Conservation (phyloP, 1,140 invertebrate species). For the Drosophila willistoni region DNA sequence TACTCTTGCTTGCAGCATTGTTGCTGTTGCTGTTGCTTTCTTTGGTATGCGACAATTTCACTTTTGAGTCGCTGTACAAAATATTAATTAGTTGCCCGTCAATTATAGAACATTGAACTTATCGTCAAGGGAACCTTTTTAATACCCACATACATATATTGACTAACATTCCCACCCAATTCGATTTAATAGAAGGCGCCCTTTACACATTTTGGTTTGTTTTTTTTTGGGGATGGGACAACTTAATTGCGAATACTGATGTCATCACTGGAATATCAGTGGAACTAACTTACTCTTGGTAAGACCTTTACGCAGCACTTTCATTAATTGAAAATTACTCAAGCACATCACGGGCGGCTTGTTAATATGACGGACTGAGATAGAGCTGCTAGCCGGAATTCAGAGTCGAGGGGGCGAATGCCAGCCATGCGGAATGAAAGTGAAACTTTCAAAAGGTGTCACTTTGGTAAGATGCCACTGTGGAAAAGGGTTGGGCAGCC, state of each 20-base stretch:
- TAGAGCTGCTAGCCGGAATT: conserved; percentile 63
- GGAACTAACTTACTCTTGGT: not conserved
- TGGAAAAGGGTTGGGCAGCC: conserved; percentile 41
- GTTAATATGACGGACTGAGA: conserved; percentile 32
- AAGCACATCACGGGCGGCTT: conserved; percentile 53
- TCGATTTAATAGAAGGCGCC: conserved; percentile 35
- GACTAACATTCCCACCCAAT: conserved; percentile 39
- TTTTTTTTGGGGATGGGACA: too few species aligned
- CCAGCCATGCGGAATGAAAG: conserved; percentile 67
- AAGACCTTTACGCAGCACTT: conserved; percentile 45
- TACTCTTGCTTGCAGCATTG: conserved; percentile 17
- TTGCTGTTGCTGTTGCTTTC: conserved; percentile 32
- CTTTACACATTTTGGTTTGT: conserved; percentile 13
- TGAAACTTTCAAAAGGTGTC: conserved; percentile 79
- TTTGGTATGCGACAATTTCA: conserved; percentile 80
- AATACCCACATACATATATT: not conserved
- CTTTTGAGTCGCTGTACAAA: conserved; percentile 66
- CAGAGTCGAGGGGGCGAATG: conserved; percentile 22
- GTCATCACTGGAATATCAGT: conserved; percentile 37
- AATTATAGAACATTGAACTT: conserved; percentile 64
- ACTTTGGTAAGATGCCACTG: conserved; percentile 63
- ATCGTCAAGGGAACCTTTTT: not conserved
- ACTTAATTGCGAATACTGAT: conserved; percentile 44
- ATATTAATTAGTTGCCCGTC: conserved; percentile 65
- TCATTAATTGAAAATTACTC: conserved; percentile 81